phyloP scores from a whole-genome alignment of 2,113 vertebrate genomes.

The Tautogolabrus adspersus region DNA sequence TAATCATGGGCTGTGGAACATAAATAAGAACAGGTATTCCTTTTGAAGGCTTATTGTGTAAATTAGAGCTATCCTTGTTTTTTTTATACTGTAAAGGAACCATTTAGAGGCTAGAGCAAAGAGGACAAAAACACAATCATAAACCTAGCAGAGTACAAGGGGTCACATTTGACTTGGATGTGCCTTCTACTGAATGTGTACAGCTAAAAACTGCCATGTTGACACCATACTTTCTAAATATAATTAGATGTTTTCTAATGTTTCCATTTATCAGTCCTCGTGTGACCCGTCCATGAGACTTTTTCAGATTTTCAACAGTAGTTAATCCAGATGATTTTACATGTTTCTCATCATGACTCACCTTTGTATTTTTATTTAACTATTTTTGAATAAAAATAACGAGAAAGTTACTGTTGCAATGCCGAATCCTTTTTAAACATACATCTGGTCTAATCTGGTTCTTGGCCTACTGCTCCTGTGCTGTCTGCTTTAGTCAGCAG shows the following conservation, averaged over 20 bases:
- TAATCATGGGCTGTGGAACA: constrained; percentile 28
- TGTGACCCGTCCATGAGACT: constrained; percentile 12
- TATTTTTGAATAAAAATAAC: constrained; percentile 61
- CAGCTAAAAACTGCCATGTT: constrained; percentile 56
- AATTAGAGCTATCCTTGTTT: constrained; percentile 4
- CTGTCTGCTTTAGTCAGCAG: constrained; percentile 60
- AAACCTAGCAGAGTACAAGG: constrained; percentile 34
- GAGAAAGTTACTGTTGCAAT: neutral
- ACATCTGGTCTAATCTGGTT: constrained; percentile 1
- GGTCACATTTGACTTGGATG: constrained; percentile 70
- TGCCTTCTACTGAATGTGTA: constrained; percentile 75
- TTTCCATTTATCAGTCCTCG: constrained; percentile 36
- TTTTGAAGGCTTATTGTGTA: constrained; percentile 14
- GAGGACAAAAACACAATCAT: constrained; percentile 17
- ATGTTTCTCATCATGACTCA: constrained; percentile 52
- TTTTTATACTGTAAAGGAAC: constrained; percentile 35
- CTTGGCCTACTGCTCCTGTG: constrained; percentile 42
- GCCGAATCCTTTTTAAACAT: neutral
- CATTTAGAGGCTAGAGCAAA: constrained; percentile 19
- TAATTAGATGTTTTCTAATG: constrained; percentile 39
- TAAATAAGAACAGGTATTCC: constrained; percentile 19
- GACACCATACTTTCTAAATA: constrained; percentile 52
- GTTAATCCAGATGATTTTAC: constrained; percentile 43
- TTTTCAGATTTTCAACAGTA: constrained; percentile 61
- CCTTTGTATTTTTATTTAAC: constrained; percentile 68